These are phyloP conservation scores for Larimichthys polyactis DNA, from an alignment of 2,113 vertebrate species.

Conservation along the genomic window DNA sequence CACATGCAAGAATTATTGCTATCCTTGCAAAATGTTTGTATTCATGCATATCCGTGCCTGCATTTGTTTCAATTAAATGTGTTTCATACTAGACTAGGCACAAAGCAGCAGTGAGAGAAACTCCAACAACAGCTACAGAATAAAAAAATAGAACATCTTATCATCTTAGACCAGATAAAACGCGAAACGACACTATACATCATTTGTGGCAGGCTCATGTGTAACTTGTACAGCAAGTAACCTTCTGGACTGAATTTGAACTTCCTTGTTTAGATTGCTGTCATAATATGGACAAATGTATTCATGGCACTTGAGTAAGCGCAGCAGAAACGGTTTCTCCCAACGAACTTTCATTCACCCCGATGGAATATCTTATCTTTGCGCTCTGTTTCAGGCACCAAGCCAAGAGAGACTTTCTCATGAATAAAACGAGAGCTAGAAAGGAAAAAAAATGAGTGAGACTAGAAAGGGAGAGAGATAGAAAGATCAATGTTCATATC, in stretches of 20 bases:
- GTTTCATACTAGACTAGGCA: slow-evolving; percentile 15
- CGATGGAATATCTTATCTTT: slow-evolving; percentile 75
- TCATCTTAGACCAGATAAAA: slow-evolving; percentile 36
- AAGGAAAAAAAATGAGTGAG: slow-evolving; percentile 24
- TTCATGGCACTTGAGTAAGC: slow-evolving; percentile 50
- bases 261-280: slow-evolving; percentile 49
- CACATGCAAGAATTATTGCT: background rate
- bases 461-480: slow-evolving; percentile 33
- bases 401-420: slow-evolving; percentile 72
- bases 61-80: slow-evolving; percentile 4
- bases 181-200: slow-evolving; percentile 9
- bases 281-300: slow-evolving; percentile 53
- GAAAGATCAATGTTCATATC: slow-evolving; percentile 64
- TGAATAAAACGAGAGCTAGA: slow-evolving; percentile 64
- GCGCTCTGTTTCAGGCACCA: slow-evolving; percentile 59
- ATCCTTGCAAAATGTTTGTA: background rate
- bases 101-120: slow-evolving; percentile 1
- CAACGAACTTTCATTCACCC: slow-evolving; percentile 77
- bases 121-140: slow-evolving; percentile 4
- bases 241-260: slow-evolving; percentile 61
- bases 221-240: slow-evolving; percentile 39
- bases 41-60: background rate
- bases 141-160: background rate
- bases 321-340: slow-evolving; percentile 47
- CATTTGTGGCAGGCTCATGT: slow-evolving; percentile 8